phyloP scores from a whole-genome alignment of 2,113 vertebrate genomes.

The Orycteropus afer region DNA sequence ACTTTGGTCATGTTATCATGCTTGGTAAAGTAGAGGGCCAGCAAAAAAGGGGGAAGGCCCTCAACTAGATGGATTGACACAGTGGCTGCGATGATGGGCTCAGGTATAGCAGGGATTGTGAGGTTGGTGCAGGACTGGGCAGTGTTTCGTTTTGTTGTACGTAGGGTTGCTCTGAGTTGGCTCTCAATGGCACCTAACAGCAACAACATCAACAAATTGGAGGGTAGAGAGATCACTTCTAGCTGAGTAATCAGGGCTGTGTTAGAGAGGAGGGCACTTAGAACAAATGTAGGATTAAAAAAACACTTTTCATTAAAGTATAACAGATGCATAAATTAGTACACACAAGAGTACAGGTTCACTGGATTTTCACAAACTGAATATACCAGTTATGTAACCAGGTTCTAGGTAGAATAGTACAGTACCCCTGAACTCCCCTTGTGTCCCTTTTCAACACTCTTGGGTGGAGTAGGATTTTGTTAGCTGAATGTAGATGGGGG shows the following conservation, averaged over 20 bases:
- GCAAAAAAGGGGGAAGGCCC: too few relatives aligned
- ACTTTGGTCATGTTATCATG: too few relatives aligned
- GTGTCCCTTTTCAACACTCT: not conserved
- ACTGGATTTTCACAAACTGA: not conserved
- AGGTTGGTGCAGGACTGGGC: too few relatives aligned
- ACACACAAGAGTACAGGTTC: not conserved
- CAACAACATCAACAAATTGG: not conserved
- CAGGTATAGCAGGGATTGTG: too few relatives aligned
- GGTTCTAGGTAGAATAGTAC: not conserved
- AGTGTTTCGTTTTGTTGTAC: too few relatives aligned
- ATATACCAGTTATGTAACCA: not conserved
- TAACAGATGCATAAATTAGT: not conserved
- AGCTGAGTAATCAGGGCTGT: not conserved
- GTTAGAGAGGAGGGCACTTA: not conserved
- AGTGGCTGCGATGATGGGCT: too few relatives aligned
- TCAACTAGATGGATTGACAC: too few relatives aligned
- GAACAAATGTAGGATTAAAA: not conserved
- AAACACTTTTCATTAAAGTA: conserved; percentile 9
- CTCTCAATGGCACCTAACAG: too few relatives aligned
- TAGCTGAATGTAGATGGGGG: not conserved
- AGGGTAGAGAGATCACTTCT: not conserved
- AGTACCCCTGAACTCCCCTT: not conserved
- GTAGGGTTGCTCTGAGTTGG: too few relatives aligned
- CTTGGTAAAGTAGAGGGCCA: too few relatives aligned
- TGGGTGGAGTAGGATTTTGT: not conserved